These are phyloP conservation scores for Theristus sp. DNA, from an alignment of 2,888 invertebrate genomes.

Conservation along the genomic window DNA sequence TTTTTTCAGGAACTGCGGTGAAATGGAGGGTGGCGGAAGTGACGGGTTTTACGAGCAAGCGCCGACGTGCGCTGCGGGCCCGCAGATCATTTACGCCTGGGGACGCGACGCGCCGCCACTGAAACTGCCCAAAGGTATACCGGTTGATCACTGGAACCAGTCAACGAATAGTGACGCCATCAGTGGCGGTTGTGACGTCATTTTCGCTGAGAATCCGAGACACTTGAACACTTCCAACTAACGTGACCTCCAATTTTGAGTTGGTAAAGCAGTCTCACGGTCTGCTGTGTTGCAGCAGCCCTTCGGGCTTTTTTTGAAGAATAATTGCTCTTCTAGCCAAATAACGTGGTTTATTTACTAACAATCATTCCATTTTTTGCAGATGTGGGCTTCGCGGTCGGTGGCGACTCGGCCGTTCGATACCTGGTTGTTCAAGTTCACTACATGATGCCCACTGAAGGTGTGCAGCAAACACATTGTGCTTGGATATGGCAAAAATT, in stretches of 20 bases:
- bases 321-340: no score
- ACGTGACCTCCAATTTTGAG: no score
- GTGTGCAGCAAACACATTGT: neutral
- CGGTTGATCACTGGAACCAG: no score
- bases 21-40: conserved; percentile 47
- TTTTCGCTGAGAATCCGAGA: no score
- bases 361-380: conserved; percentile 10
- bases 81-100: conserved; percentile 66
- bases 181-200: no score
- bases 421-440: conserved; percentile 85
- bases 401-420: conserved; percentile 56
- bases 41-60: conserved; percentile 33
- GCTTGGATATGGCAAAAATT: neutral
- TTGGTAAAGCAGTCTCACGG: no score
- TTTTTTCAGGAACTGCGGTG: conserved; percentile 61
- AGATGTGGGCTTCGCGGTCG: conserved; percentile 76
- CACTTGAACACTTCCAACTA: no score
- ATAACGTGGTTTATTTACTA: no score
- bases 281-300: no score
- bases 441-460: conserved; percentile 38
- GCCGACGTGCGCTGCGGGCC: conserved; percentile 51
- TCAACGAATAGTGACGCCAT: no score
- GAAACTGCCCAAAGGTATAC: conserved; percentile 51
- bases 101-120: conserved; percentile 70
- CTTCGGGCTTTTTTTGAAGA: no score